These are phyloP conservation scores for Protaetia brevitarsis DNA, from an alignment of 1,140 invertebrate genomes.

Conservation along the genomic window DNA sequence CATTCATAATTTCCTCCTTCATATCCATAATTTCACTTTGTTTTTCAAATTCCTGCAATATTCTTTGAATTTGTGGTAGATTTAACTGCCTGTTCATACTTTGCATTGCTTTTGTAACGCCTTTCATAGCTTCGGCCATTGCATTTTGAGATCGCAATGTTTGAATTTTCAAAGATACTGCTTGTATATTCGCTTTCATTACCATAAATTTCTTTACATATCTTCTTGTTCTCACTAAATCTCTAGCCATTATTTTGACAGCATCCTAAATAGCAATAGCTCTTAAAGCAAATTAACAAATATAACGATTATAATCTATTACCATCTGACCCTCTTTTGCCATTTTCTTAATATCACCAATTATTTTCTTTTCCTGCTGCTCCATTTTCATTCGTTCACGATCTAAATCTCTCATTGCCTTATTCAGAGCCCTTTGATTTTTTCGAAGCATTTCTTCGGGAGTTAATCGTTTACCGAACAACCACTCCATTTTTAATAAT, in stretches of 20 bases:
- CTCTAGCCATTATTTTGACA: slow-evolving; percentile 99
- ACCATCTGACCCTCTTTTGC: slow-evolving; percentile 99
- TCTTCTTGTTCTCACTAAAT: slow-evolving; percentile 91
- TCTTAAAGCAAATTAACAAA: neutral
- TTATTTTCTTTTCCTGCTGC: slow-evolving; percentile 98
- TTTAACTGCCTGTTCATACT: slow-evolving; percentile 98
- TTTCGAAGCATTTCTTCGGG: slow-evolving; percentile 98
- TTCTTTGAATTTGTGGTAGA: slow-evolving; percentile 98
- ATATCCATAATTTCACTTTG: slow-evolving; percentile 99
- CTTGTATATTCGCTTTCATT: slow-evolving; percentile 99
- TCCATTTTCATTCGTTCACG: slow-evolving; percentile 94
- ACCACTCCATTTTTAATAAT: slow-evolving; percentile 91
- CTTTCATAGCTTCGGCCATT: slow-evolving; percentile 99
- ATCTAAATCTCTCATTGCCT: slow-evolving; percentile 96
- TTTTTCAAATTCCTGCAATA: slow-evolving; percentile 98
- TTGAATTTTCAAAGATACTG: slow-evolving; percentile 97
- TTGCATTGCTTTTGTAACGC: slow-evolving; percentile 97
- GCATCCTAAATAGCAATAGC: slow-evolving; percentile 73
- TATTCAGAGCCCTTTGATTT: slow-evolving; percentile 97
- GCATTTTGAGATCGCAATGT: slow-evolving; percentile 97
- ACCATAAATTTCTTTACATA: slow-evolving; percentile 99
- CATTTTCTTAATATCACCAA: slow-evolving; percentile 97
- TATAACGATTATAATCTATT: slow-evolving; percentile 31
- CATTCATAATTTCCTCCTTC: slow-evolving; percentile 99
- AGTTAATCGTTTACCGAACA: slow-evolving; percentile 94